These are phyloP conservation scores for Drosophila stalkeri DNA, from an alignment of 2,888 invertebrate genomes.

Conservation along the genomic window DNA sequence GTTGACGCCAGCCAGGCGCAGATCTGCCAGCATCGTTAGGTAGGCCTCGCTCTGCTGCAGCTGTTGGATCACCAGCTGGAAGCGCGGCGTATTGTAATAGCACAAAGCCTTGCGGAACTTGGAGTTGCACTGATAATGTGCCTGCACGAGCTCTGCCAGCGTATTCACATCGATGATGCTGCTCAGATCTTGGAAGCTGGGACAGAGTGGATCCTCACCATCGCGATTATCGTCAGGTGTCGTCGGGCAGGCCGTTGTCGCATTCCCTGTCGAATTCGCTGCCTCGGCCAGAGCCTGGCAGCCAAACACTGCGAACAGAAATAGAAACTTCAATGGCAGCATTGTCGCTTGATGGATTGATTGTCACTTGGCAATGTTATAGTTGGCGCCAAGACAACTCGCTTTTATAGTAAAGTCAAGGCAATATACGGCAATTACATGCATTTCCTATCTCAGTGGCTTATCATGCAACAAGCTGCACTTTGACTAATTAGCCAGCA, in stretches of 20 bases:
- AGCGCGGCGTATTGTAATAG: constrained; percentile 57
- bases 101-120: constrained; percentile 64
- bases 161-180: constrained; percentile 41
- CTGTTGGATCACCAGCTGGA: constrained; percentile 37
- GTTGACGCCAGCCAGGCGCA: constrained; percentile 46
- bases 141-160: constrained; percentile 44
- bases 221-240: not conserved
- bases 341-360: constrained; percentile 22
- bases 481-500: constrained; percentile 40
- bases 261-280: not conserved
- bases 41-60: constrained; percentile 58
- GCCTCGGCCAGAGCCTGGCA: not conserved
- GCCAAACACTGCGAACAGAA: constrained; percentile 30
- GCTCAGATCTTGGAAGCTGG: constrained; percentile 56
- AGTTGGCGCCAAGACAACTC: constrained; percentile 6
- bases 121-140: constrained; percentile 55
- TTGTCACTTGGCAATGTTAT: constrained; percentile 20
- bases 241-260: constrained; percentile 15
- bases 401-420: constrained; percentile 60
- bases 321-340: constrained; percentile 42
- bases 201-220: constrained; percentile 45
- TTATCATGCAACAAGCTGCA: constrained; percentile 40
- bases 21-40: constrained; percentile 31
- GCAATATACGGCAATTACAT: constrained; percentile 41
- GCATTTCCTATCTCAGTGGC: constrained; percentile 39